Evolutionary conservation across 2,888 invertebrate genomes (phyloP).

Genomic region (Altica lythri): DNA sequence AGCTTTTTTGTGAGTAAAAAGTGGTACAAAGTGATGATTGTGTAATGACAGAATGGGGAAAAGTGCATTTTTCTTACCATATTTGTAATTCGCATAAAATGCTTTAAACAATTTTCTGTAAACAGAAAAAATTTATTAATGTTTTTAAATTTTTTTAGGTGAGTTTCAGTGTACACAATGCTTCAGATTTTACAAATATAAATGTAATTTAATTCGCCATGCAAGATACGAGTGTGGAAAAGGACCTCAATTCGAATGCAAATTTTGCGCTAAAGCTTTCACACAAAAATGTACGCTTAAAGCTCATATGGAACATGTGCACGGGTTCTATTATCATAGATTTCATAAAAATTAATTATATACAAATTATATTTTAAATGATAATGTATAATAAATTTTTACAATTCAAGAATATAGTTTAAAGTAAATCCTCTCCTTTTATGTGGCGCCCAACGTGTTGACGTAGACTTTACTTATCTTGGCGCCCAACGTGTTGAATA

Average conservation of each 20-base stretch:
- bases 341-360: background rate
- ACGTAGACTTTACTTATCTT: no score
- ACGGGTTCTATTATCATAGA: constrained; percentile 30
- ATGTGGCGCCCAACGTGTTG: no score
- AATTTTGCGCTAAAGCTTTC: constrained; percentile 44
- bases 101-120: no score
- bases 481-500: no score
- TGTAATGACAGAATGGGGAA: no score
- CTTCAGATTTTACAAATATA: constrained; percentile 42
- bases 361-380: background rate
- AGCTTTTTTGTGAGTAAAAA: no score
- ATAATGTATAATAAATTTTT: background rate
- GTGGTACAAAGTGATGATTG: no score
- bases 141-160: constrained; percentile 10
- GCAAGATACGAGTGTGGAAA: constrained; percentile 67
- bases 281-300: constrained; percentile 44
- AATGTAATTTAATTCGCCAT: constrained; percentile 58
- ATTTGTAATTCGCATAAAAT: no score
- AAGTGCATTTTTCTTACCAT: no score
- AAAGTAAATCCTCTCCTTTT: no score
- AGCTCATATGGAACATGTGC: constrained; percentile 38
- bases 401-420: background rate
- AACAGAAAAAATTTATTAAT: no score
- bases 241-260: constrained; percentile 45
- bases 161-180: constrained; percentile 36